Conservation (phyloP, 2,888 invertebrate species). For the Gymnosoma rotundatum region DNA sequence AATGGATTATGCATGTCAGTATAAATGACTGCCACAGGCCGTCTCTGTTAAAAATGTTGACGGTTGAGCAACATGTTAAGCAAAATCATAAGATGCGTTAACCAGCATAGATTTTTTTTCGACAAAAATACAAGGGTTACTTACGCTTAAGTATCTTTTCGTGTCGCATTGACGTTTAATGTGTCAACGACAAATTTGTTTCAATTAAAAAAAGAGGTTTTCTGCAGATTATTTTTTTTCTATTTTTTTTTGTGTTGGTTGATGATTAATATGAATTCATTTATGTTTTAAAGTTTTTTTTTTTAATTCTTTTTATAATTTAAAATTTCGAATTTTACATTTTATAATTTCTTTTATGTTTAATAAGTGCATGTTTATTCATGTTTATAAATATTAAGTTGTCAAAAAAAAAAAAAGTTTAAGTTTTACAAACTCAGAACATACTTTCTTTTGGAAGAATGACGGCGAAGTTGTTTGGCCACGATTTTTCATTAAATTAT, state of each 20-base stretch:
- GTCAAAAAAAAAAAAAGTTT: no score
- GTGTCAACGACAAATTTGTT: constrained; percentile 63
- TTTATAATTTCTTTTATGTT: no score
- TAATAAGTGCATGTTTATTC: no score
- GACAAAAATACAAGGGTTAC: constrained; percentile 38
- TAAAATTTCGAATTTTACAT: no score
- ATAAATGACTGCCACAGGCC: constrained; percentile 5
- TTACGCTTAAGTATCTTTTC: constrained; percentile 5
- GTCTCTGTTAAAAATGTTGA: constrained; percentile 29
- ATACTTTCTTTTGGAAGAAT: no score
- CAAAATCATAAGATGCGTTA: constrained; percentile 25
- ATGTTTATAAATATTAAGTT: no score
- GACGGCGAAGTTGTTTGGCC: no score
- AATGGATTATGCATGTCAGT: constrained; percentile 45
- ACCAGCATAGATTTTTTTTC: constrained; percentile 14
- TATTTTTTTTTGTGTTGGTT: background rate
- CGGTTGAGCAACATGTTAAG: constrained; percentile 62
- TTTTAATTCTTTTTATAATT: background rate
- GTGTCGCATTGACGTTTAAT: constrained; percentile 28
- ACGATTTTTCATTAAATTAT: no score
- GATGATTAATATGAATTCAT: constrained; percentile 19
- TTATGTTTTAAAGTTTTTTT: background rate
- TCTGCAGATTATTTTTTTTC: background rate
- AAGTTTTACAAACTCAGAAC: no score
- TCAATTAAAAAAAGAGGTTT: constrained; percentile 57